These are phyloP conservation scores for Hylia prasina DNA, from an alignment of 2,113 vertebrate genomes.

Conservation along the genomic window DNA sequence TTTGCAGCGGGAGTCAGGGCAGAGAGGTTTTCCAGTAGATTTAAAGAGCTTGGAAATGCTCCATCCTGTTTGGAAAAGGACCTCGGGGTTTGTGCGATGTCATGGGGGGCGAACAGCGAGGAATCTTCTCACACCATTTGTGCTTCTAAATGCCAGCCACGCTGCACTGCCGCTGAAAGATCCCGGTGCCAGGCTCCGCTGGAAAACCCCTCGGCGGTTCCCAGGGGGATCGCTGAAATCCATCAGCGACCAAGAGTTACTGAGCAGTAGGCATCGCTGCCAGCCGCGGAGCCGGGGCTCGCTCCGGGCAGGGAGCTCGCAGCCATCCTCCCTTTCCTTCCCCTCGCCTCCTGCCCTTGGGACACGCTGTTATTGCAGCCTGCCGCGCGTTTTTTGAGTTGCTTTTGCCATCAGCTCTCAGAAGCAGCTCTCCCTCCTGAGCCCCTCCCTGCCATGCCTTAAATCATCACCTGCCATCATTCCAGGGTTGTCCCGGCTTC, in stretches of 20 bases:
- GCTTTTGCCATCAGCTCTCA: background rate
- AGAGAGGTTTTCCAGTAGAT: background rate
- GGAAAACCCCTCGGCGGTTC: background rate
- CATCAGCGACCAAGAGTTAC: background rate
- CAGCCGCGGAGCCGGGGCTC: background rate
- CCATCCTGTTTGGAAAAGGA: background rate
- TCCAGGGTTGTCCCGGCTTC: background rate
- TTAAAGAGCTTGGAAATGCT: background rate
- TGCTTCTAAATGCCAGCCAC: background rate
- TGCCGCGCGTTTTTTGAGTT: background rate
- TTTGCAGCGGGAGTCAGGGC: background rate
- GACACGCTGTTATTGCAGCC: background rate
- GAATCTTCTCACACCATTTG: background rate
- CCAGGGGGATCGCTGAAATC: background rate
- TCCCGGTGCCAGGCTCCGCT: background rate
- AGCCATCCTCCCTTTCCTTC: background rate
- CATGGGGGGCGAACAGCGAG: background rate
- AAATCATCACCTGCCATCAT: background rate
- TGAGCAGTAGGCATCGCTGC: background rate
- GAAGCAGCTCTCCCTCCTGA: background rate
- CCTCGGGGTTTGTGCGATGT: background rate
- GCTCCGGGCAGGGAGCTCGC: background rate
- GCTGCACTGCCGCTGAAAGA: background rate
- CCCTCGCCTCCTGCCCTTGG: background rate
- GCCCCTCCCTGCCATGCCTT: background rate